Base-by-base conservation (phyloP, 2,797 vertebrate species). In the Rhabdomys pumilio region DNA sequence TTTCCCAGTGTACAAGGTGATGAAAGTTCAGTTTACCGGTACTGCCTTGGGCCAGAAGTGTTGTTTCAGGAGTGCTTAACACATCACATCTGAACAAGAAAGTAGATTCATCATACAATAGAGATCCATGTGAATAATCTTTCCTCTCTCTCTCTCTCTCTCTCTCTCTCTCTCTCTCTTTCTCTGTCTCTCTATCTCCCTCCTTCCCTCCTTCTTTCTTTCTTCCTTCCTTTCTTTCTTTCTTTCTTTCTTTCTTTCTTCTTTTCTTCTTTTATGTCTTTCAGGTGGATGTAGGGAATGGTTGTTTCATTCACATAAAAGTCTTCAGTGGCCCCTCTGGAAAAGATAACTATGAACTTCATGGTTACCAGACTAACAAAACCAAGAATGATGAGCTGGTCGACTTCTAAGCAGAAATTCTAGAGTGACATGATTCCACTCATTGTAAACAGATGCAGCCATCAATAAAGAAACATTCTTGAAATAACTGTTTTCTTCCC, bases 261-360 rank as follows among this genome's bases (percentile, higher is more conserved):
- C 44, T 44, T 44, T 44, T 17, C 97, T 98, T 96, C 97, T 99
- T 38, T 72, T 72, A 10, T 72, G 69, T 72, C n/a, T 38, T 72
- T 20, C 69, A 72, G 69, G 4, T 72, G 22, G 97, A 97, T 1
- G 98, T 99, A 31, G 99, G 99, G 31, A 98, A 94, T 0, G 95
- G 98, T 0, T 93, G 97, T 0, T 98, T 98, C 67, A 0, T 99
- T 55, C 99, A 99, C 96, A 13, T 99, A 24, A 98, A 99, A 69
- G 95, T 99, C 93, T 98, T 97, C 80, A 1, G 91, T 90, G 93
- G 44, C 29, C 98, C 99, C 17, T 98, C 98, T 10, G 95, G 97
- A 0, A 0, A 93, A 29, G 97, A 98, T 3, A 87, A 96, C 0
- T 72, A 98, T 63, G 50, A 90, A 47, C 98, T 99, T 65, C 41